Evolutionary conservation across 2,113 vertebrate genomes (phyloP).

Genomic region (Rhinolophus ferrumequinum): DNA sequence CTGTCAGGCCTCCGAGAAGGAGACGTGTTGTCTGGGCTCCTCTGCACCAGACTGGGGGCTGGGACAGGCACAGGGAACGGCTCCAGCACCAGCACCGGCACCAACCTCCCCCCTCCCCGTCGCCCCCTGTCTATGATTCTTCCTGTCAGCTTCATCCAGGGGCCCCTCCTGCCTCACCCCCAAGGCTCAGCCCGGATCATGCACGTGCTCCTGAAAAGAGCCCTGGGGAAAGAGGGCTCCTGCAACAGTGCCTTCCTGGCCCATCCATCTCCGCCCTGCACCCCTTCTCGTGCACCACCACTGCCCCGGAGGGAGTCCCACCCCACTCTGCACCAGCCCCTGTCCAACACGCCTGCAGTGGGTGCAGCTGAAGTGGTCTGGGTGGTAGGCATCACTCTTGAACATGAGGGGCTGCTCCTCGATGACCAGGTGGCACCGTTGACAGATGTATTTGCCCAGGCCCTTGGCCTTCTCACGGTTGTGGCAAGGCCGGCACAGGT

Average conservation of each 20-base stretch:
- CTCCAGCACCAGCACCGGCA: not conserved
- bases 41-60: not conserved
- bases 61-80: not conserved
- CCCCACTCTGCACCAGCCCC: not conserved
- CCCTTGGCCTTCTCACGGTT: conserved; percentile 87
- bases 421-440: conserved; percentile 87
- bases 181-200: not conserved
- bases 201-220: not conserved
- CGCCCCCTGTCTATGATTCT: not conserved
- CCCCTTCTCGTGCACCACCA: not conserved
- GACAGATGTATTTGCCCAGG: conserved; percentile 88
- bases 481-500: conserved; percentile 88
- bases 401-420: conserved; percentile 89
- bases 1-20: not conserved
- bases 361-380: conserved; percentile 88
- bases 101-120: not conserved
- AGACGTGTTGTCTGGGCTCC: not conserved
- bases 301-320: accelerated
- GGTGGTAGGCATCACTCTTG: conserved; percentile 86
- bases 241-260: accelerated
- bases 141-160: not conserved
- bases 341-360: conserved; percentile 85
- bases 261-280: accelerated
- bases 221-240: not conserved
- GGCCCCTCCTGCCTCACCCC: too few relatives aligned